A percentile compares a stretch with the other conserved stretches of the same genome.
phyloP scores from a whole-genome alignment of 2,888 invertebrate genomes.

The Tryphoninae sp. region DNA sequence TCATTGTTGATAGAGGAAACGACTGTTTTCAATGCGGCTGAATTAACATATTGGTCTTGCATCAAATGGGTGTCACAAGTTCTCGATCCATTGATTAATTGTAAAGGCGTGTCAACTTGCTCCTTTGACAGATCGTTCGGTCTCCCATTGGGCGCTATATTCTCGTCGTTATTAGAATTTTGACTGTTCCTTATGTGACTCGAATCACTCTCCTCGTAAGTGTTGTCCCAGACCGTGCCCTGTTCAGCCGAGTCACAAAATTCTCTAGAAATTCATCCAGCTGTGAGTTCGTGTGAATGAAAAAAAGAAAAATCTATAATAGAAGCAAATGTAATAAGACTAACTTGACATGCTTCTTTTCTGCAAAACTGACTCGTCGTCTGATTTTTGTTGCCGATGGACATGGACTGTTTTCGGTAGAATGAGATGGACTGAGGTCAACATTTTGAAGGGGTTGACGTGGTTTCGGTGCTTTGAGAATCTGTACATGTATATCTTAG shows the following conservation, averaged over 20 bases:
- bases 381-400: slow-evolving; percentile 68
- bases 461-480: slow-evolving; percentile 74
- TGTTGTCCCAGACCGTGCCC: slow-evolving; percentile 76
- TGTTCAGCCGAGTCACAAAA: slow-evolving; percentile 76
- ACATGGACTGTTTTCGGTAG: slow-evolving; percentile 69
- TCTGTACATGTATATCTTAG: slow-evolving; percentile 64
- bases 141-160: background rate
- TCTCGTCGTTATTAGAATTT: slow-evolving; percentile 44
- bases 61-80: background rate
- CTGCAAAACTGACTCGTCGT: slow-evolving; percentile 78
- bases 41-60: background rate
- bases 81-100: background rate
- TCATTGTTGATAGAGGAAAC: background rate
- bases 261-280: slow-evolving; percentile 68
- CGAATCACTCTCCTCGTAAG: slow-evolving; percentile 76
- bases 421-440: slow-evolving; percentile 65
- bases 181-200: slow-evolving; percentile 67
- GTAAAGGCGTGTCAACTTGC: background rate
- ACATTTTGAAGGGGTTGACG: slow-evolving; percentile 71
- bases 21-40: background rate
- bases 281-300: background rate
- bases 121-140: background rate
- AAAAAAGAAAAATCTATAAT: background rate
- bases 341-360: slow-evolving; percentile 78
- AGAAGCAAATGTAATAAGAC: slow-evolving; percentile 19